Evolutionary conservation across 2,113 vertebrate genomes (phyloP), one percentile per base, ranked within the genome.

Genomic region (Cygnus atratus): DNA sequence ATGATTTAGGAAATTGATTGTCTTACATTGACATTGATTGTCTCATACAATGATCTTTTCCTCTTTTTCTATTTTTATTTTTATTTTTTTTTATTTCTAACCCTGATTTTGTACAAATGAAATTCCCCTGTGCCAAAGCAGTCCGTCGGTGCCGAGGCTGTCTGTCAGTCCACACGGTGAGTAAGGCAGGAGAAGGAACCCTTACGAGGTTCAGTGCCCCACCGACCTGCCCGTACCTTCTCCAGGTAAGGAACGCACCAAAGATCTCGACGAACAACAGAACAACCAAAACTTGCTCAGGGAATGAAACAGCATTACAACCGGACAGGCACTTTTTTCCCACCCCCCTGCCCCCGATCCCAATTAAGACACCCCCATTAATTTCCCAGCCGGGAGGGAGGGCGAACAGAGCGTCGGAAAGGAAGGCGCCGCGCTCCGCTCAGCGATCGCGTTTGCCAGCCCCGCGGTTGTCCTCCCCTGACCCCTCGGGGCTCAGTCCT

Each of bases 391-490:
- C 15, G n/a, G 28, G 24, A 48, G 44, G 67, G 63, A n/a, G 50
- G 82, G 29, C 6, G 33, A 77, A 63, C 71, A 80, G 43, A 84
- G 66, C 37, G 71, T 29, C 59, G 77, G 65, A 44, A 70, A 62
- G 50, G 58, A 39, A 82, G 75, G 72, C 21, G 71, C 31, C 22
- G 74, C 78, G 13, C 93, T 77, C 65, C 43, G 66, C 82, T 44
- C 84, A 75, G 86, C 71, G 63, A n/a, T 7, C 31, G 63, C 65
- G 88, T 86, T 29, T 55, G 24, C 93, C 93, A 72, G 88, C 91
- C 58, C 68, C 73, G 87, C 82, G 5, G 50, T 74, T 95, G 73
- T 84, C 88, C 94, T 93, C 68, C 85, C 78, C 65, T 66, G 92
- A 92, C 88, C 74, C 65, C 67, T 61, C 31, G 6, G 3, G 1